Evolutionary conservation across 2,888 invertebrate genomes (phyloP).

Genomic region (Escarpia spicata): DNA sequence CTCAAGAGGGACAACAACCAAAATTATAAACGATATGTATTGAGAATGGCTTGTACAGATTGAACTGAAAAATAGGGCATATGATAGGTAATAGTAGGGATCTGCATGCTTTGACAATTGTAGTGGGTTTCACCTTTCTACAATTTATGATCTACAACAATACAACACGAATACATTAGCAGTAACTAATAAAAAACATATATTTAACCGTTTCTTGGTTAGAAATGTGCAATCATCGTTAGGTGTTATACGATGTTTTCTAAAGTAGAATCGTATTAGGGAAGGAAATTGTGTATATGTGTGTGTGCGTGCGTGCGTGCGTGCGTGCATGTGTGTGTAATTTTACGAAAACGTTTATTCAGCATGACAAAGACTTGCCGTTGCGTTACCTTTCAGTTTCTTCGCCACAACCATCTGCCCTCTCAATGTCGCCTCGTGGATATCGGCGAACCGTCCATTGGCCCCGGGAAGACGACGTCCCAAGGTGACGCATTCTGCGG

Average conservation of each 20-base stretch:
- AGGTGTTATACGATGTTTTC: no score
- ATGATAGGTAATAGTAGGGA: no score
- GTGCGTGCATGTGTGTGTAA: no score
- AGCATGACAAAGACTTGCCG: not conserved
- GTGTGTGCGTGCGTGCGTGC: no score
- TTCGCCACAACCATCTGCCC: not conserved
- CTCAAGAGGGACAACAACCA: not conserved
- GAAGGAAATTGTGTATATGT: no score
- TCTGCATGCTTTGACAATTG: not conserved
- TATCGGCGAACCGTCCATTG: not conserved
- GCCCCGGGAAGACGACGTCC: not conserved
- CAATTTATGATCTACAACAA: no score
- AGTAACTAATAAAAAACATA: no score
- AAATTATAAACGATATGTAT: not conserved
- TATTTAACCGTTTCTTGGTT: no score
- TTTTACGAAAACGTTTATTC: no score
- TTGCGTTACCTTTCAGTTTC: not conserved
- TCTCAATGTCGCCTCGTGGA: not conserved
- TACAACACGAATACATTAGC: no score
- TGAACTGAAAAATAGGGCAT: not conserved
- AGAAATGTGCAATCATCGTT: no score
- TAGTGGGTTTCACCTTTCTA: not conserved
- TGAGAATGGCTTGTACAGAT: not conserved
- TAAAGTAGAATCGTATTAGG: no score
- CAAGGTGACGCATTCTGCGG: not conserved